Evolutionary conservation across 1,140 invertebrate species (phyloP), one percentile per base, ranked within the genome.

Genomic region (Rhizoglyphus robini): DNA sequence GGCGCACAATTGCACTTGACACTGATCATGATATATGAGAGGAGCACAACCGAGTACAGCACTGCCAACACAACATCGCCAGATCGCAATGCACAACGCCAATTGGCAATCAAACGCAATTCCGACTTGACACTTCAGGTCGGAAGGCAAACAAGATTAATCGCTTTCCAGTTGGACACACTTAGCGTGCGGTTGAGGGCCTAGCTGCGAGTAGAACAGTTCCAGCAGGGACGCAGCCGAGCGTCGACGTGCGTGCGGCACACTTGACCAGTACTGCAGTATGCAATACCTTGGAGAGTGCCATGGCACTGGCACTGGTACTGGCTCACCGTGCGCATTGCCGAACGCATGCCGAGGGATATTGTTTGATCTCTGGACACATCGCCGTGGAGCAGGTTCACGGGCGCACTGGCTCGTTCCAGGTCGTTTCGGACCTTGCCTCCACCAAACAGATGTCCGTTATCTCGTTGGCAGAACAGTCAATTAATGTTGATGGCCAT

Each of bases 21-120:
- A 54, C 51, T 54, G 51, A 54, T 54, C 51, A 54, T 54, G 51
- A 54, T 54, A 54, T 54, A 54, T 54, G 51, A 54, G 23, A 54
- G 8, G 51, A 54, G 23, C 8, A 41, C 36, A 41, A 18, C 18
- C 18, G 36, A 41, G 8, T 41, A 41, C 8, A 41, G 36, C 36
- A 41, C 15, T 15, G 41, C 15, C 41, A n/a, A n/a, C n/a, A n/a
- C n/a, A n/a, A 46, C 41, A 15, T 15, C 15, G 41, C 41, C 41
- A 46, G 41, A 46, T 46, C 15, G 23, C 41, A 46, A 23, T 46
- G 41, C 23, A 23, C 41, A 15, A 46, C 15, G 51, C 51, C 23
- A 54, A 54, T 54, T 54, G 51, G 51, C 51, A 54, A 54, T 54
- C 51, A 54, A 54, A 54, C 51, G 51, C 51, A 8, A 20, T 54